Evolutionary conservation across 2,113 vertebrate species (phyloP).

Genomic region (Brevimyrus niger): DNA sequence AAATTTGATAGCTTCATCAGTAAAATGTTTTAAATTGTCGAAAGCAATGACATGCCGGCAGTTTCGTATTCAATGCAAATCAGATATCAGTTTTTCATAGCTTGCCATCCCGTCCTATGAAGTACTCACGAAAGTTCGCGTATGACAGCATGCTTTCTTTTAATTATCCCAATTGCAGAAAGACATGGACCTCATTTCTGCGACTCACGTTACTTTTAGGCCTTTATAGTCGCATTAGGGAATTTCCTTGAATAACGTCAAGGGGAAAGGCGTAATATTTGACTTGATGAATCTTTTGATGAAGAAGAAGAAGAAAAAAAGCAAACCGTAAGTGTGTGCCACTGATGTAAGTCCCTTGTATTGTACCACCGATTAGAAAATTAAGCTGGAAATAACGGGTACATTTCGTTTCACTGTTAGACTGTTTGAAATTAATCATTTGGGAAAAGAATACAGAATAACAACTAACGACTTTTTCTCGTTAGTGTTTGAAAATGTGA

Average conservation of each 20-base stretch:
- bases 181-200: neutral
- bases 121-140: neutral
- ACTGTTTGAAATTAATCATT: neutral
- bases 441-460: neutral
- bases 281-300: neutral
- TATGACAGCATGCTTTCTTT: neutral
- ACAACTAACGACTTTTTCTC: neutral
- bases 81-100: neutral
- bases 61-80: neutral
- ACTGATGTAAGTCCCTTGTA: neutral
- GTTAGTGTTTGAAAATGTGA: neutral
- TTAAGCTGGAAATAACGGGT: constrained; percentile 17
- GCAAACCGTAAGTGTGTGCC: neutral
- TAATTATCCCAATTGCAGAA: neutral
- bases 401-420: neutral
- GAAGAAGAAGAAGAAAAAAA: neutral
- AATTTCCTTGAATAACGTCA: neutral
- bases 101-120: neutral
- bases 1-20: neutral
- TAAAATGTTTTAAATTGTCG: neutral
- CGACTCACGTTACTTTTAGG: neutral
- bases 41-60: neutral
- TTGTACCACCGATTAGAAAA: neutral
- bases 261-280: neutral
- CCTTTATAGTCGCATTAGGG: neutral